Evolutionary conservation across 2,888 invertebrate genomes (phyloP).

Genomic region (Teleogryllus oceanicus): DNA sequence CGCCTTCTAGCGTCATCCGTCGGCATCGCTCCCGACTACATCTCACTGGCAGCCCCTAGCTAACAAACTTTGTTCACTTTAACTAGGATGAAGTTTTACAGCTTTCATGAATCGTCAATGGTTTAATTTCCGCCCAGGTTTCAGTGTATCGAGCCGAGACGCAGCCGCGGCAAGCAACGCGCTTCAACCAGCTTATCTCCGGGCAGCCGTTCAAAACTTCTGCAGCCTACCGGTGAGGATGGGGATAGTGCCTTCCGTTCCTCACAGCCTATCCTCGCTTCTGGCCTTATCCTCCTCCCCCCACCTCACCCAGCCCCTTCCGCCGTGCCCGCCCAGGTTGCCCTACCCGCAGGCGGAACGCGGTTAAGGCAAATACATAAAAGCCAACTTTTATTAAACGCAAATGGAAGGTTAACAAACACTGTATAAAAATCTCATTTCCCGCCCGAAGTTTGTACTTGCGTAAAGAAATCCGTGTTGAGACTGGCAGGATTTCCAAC

Average conservation of each 20-base stretch:
- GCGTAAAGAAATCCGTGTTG: too few species aligned
- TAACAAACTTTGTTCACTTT: slow-evolving; percentile 2
- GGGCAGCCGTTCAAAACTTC: neutral
- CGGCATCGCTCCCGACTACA: neutral
- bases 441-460: too few species aligned
- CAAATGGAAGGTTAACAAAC: too few species aligned
- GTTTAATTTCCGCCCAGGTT: neutral
- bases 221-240: neutral
- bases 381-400: too few species aligned
- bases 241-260: neutral
- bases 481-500: too few species aligned
- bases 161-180: neutral
- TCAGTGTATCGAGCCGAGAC: neutral
- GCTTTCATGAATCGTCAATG: slow-evolving; percentile 9
- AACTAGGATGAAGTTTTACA: slow-evolving; percentile 1
- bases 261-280: neutral
- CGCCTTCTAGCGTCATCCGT: neutral
- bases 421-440: too few species aligned
- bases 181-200: neutral
- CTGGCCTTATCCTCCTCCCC: too few species aligned
- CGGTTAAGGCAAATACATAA: too few species aligned
- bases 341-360: too few species aligned
- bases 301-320: too few species aligned
- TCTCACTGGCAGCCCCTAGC: neutral
- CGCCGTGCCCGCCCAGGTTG: too few species aligned